These are phyloP conservation scores for Oryzias woworae DNA, from an alignment of 2,113 vertebrate species.

Conservation along the genomic window DNA sequence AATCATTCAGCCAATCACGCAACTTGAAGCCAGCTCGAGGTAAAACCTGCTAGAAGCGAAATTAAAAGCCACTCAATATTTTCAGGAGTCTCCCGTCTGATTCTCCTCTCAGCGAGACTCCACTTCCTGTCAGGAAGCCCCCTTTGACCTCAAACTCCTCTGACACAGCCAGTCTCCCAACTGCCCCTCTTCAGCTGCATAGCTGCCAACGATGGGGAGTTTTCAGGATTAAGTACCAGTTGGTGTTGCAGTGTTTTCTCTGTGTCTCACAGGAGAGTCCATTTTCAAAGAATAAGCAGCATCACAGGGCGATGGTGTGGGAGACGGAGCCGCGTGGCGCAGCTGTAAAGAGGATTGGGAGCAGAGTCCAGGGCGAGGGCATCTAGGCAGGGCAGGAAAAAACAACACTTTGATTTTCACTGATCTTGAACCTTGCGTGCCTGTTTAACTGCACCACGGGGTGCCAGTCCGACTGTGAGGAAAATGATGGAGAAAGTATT, in stretches of 20 bases:
- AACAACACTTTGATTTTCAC: slow-evolving; percentile 83
- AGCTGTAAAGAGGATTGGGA: slow-evolving; percentile 49
- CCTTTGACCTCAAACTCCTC: slow-evolving; percentile 45
- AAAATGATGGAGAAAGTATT: slow-evolving; percentile 57
- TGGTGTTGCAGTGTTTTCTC: slow-evolving; percentile 96
- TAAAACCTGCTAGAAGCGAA: slow-evolving; percentile 80
- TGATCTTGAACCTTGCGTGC: slow-evolving; percentile 74
- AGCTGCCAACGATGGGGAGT: slow-evolving; percentile 87
- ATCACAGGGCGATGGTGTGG: slow-evolving; percentile 55
- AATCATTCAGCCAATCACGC: slow-evolving; percentile 10
- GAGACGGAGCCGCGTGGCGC: slow-evolving; percentile 69
- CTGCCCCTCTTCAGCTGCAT: slow-evolving; percentile 73
- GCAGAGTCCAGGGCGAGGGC: slow-evolving; percentile 27
- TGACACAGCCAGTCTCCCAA: slow-evolving; percentile 43
- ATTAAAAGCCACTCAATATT: slow-evolving; percentile 90
- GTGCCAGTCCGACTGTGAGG: slow-evolving; percentile 67
- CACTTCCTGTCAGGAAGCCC: slow-evolving; percentile 94
- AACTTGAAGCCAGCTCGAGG: slow-evolving; percentile 53
- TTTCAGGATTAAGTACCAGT: slow-evolving; percentile 94
- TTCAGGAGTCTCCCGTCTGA: slow-evolving; percentile 78
- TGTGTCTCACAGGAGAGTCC: slow-evolving; percentile 87
- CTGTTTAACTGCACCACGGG: slow-evolving; percentile 81
- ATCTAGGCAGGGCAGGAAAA: slow-evolving; percentile 55
- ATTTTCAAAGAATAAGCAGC: slow-evolving; percentile 87
- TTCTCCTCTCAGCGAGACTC: slow-evolving; percentile 73